Percentiles rank a stretch among this genome's conserved stretches.
These are phyloP conservation scores for Hippocampus abdominalis DNA, from an alignment of 2,113 vertebrate species.

Conservation along the genomic window DNA sequence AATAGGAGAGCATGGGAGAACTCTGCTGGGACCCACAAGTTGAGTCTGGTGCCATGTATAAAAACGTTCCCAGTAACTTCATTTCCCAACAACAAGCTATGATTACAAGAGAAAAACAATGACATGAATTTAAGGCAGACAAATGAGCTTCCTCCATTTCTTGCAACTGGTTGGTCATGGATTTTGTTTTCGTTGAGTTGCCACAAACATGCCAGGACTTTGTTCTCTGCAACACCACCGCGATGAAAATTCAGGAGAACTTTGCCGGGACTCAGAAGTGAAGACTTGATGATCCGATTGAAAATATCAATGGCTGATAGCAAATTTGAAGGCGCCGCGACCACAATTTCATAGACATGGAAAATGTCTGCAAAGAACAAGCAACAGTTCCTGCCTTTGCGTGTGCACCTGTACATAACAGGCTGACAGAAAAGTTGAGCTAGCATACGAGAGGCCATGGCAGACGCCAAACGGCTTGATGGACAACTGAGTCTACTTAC, in stretches of 20 bases:
- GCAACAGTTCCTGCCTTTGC: not conserved
- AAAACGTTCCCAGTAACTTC: not conserved
- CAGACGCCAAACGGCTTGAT: conserved; percentile 15
- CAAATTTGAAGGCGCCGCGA: not conserved
- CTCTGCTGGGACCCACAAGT: not conserved
- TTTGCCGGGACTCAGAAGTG: not conserved
- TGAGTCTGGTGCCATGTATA: not conserved
- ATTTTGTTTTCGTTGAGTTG: not conserved
- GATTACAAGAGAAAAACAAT: not conserved
- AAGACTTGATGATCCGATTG: not conserved
- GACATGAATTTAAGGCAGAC: not conserved
- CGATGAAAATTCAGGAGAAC: not conserved
- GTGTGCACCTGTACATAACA: not conserved
- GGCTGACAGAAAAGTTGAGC: not conserved
- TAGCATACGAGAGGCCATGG: conserved; percentile 8
- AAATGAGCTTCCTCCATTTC: not conserved
- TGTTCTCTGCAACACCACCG: not conserved
- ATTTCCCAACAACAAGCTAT: not conserved
- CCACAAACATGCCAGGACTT: not conserved
- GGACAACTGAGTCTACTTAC: conserved; percentile 66
- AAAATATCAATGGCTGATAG: not conserved
- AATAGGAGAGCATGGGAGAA: not conserved
- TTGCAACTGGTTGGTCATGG: not conserved
- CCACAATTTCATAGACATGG: not conserved
- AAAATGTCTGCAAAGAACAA: not conserved